Conservation (phyloP, 2,797 vertebrate species). For the Chelmon rostratus region DNA sequence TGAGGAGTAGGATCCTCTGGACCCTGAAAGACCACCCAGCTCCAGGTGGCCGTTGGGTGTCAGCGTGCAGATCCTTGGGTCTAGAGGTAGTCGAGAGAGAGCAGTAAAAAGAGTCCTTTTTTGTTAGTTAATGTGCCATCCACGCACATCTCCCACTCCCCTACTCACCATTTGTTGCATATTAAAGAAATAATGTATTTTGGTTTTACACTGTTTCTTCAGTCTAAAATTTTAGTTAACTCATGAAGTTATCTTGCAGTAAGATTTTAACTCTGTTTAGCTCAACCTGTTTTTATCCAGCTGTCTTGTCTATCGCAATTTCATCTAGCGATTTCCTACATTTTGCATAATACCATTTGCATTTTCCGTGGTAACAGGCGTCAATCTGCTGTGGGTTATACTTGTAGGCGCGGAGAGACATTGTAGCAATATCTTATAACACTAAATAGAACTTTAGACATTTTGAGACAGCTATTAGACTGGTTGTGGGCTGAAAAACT, state of each 20-base stretch:
- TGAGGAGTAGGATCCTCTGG: conserved; percentile 85
- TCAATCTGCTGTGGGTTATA: neutral
- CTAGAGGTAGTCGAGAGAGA: conserved; percentile 68
- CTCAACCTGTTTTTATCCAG: neutral
- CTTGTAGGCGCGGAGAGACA: neutral
- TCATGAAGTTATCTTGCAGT: neutral
- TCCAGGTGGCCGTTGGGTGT: conserved; percentile 98
- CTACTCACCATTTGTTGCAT: neutral
- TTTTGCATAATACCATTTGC: conserved; percentile 26
- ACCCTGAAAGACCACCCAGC: conserved; percentile 81
- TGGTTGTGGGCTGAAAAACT: too few species aligned
- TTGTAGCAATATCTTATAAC: neutral
- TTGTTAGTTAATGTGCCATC: too few species aligned
- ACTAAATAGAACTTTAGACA: too few species aligned
- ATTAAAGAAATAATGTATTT: neutral
- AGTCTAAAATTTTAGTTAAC: neutral
- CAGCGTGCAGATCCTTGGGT: conserved; percentile 92
- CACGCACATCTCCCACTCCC: neutral
- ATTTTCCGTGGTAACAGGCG: neutral
- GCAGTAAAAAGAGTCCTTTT: neutral
- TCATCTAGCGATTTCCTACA: too few species aligned
- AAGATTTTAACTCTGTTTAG: neutral
- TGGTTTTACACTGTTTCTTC: too few species aligned
- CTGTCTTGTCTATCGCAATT: neutral
- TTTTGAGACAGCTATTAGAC: neutral